A percentile compares a stretch with the other conserved stretches of the same genome.
Evolutionary conservation across 1,140 invertebrate genomes (phyloP).

Genomic region (Drosophila pseudoobscura): DNA sequence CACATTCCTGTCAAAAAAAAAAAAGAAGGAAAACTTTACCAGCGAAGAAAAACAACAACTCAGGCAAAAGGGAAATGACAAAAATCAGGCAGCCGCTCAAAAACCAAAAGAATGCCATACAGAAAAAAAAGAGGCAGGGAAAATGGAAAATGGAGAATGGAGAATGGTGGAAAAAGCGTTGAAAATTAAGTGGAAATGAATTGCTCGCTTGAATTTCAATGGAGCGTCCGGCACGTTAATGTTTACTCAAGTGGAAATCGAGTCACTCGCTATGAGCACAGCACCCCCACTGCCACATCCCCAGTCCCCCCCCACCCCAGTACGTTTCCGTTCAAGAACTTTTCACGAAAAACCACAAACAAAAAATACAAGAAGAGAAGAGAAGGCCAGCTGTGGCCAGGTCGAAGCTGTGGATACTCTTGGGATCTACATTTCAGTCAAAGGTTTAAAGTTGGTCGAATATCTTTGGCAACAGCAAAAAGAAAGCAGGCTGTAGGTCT

Average conservation of each 20-base stretch:
- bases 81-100: constrained; percentile 50
- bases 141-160: constrained; percentile 5
- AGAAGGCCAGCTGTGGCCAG: too few relatives aligned
- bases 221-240: constrained; percentile 78
- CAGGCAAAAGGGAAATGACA: constrained; percentile 39
- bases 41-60: constrained; percentile 17
- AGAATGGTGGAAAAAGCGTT: constrained; percentile 55
- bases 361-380: constrained; percentile 4
- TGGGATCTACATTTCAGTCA: too few relatives aligned
- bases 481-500: too few relatives aligned
- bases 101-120: constrained; percentile 48
- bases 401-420: too few relatives aligned
- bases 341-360: constrained; percentile 34
- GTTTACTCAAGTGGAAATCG: constrained; percentile 80
- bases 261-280: constrained; percentile 62
- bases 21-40: constrained; percentile 41
- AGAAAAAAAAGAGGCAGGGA: constrained; percentile 15
- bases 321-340: constrained; percentile 48
- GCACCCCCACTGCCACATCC: constrained; percentile 7
- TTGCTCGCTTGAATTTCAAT: constrained; percentile 82
- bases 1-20: constrained; percentile 58
- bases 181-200: constrained; percentile 82
- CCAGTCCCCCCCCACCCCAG: constrained; percentile 25
- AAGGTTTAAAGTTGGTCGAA: too few relatives aligned
- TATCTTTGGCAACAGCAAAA: too few relatives aligned